Base-by-base conservation (phyloP, 1,140 invertebrate species). In the Orussus abietinus region DNA sequence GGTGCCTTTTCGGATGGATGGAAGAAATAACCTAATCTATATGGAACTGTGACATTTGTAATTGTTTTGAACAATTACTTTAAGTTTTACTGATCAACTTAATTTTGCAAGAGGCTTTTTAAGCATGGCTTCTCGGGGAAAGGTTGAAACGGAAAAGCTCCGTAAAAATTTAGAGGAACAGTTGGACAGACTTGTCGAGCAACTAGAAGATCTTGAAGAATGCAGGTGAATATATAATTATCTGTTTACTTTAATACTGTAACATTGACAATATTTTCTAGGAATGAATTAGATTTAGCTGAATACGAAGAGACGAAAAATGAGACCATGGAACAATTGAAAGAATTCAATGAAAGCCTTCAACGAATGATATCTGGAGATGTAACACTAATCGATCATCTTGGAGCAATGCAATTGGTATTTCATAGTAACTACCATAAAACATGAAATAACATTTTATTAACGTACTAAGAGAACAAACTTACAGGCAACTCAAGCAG, bases 311-410 rank as follows among this genome's bases (percentile, higher is more conserved):
- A 87, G 64, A 80, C 79, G 11, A 84, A 82, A 64, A 67, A 78
- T 49, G 85, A 88, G 45, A 89, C 85, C 0, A 69, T 86, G 50
- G 85, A 88, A 45, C 86, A 89, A 57, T 61, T 90, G 12, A 78
- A 80, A 55, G 85, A 89, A 65, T 81, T 90, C 45, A 83, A 84
- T 57, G 74, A 78, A 21, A 84, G 81, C 33, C 62, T 90, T 14
- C 73, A 75, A 33, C 80, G 82, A 65, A 75, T 90, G 54, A 75
- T 74, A 43, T 75, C 77, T 42, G 87, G 86, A 17, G 76, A 88
- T 62, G 76, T 88, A 37, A 85, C 84, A 25, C 57, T 89, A 28
- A 74, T 88, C 9, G 82, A 86, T 69, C 63, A 83, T 32, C 49
- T 85, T 7, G 78, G 77, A 54, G 74, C 78, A 5, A 80, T 85